phyloP scores from a whole-genome alignment of 2,888 invertebrate species.

The Megastigmus dorsalis region DNA sequence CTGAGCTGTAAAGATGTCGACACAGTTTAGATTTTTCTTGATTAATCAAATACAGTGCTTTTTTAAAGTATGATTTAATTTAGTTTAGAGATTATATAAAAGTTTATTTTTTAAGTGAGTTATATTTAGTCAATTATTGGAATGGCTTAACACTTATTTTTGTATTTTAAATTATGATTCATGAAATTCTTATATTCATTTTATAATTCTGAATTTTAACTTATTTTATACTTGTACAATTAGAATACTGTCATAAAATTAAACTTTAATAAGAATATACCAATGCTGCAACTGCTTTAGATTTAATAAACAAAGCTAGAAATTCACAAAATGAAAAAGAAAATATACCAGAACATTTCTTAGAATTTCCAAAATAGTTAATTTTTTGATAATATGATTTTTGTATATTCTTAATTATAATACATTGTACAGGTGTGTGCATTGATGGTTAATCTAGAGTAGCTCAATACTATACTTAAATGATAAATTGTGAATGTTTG shows the following conservation, averaged over 20 bases:
- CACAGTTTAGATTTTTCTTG: neutral
- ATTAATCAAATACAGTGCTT: too few relatives aligned
- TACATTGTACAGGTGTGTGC: slow-evolving; percentile 82
- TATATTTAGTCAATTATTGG: neutral
- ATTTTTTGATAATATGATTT: slow-evolving; percentile 81
- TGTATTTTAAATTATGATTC: neutral
- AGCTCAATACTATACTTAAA: slow-evolving; percentile 79
- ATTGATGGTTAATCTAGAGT: slow-evolving; percentile 84
- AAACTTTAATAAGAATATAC: slow-evolving; percentile 37
- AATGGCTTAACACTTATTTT: neutral
- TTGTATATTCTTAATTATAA: slow-evolving; percentile 80
- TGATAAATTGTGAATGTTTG: slow-evolving; percentile 79
- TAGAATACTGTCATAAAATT: slow-evolving; percentile 19
- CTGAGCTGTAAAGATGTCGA: slow-evolving; percentile 30
- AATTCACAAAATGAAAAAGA: slow-evolving; percentile 56
- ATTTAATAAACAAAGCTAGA: slow-evolving; percentile 33
- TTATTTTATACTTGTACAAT: neutral
- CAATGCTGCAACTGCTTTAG: slow-evolving; percentile 12
- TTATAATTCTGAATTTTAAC: neutral
- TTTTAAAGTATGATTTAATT: neutral
- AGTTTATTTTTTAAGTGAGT: neutral
- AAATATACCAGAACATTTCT: slow-evolving; percentile 66
- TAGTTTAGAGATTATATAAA: neutral
- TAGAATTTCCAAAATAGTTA: slow-evolving; percentile 67
- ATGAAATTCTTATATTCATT: neutral